Percentiles rank a stretch among this genome's conserved stretches.
Conservation (phyloP, 2,888 invertebrate species). For the Acrobasis consociella region DNA sequence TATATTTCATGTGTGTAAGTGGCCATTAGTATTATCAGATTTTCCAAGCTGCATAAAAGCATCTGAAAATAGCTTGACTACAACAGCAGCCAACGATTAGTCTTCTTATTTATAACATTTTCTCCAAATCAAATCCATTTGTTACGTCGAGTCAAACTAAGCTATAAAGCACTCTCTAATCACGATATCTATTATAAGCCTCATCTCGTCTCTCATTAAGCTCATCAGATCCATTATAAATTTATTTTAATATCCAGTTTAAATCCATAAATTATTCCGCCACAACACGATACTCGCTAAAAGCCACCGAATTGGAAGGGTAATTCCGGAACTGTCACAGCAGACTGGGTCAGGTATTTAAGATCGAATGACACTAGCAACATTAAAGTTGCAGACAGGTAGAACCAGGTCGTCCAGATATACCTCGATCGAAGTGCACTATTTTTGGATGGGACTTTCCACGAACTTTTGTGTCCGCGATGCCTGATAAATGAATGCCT, state of each 20-base stretch:
- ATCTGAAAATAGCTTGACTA: too few relatives aligned
- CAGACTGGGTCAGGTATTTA: constrained; percentile 73
- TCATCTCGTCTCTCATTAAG: constrained; percentile 32
- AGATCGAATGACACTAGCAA: constrained; percentile 66
- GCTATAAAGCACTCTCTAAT: constrained; percentile 1
- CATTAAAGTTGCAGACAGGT: constrained; percentile 69
- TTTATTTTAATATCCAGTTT: constrained; percentile 32
- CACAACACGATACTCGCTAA: constrained; percentile 35
- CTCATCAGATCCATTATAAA: constrained; percentile 37
- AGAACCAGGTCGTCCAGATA: constrained; percentile 47
- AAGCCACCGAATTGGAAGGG: constrained; percentile 46
- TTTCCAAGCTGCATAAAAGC: too few relatives aligned
- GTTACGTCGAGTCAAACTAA: background rate
- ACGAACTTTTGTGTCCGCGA: constrained; percentile 56
- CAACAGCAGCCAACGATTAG: too few relatives aligned
- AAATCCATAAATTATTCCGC: constrained; percentile 44
- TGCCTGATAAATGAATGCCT: constrained; percentile 26
- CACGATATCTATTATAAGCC: constrained; percentile 6
- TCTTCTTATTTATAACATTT: too few relatives aligned
- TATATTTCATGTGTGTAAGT: too few relatives aligned
- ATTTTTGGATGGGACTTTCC: constrained; percentile 72
- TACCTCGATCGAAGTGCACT: constrained; percentile 74
- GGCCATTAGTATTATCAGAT: too few relatives aligned
- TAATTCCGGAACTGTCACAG: constrained; percentile 62
- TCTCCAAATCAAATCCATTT: background rate